A percentile compares a stretch with the other conserved stretches of the same genome.
These are phyloP conservation scores for Drosophila santomea DNA, from an alignment of 1,140 invertebrate species.

Conservation along the genomic window DNA sequence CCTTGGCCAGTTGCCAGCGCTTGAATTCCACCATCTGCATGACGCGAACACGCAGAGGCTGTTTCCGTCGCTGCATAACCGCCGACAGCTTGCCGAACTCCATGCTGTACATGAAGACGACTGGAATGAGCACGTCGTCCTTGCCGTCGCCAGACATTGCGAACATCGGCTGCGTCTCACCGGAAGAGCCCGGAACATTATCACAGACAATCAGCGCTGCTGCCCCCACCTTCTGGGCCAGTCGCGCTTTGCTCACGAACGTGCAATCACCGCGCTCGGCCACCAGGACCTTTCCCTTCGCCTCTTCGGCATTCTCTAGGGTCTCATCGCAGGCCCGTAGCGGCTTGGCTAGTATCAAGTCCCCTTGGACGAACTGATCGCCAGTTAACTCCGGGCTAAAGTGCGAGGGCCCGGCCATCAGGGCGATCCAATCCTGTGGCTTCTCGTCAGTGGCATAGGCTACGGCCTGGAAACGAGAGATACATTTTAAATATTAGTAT, in stretches of 20 bases:
- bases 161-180: constrained; percentile 92
- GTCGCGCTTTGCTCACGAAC: constrained; percentile 97
- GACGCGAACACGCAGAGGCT: constrained; percentile 61
- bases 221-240: constrained; percentile 93
- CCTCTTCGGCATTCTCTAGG: constrained; percentile 86
- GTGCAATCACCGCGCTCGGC: constrained; percentile 96
- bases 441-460: constrained; percentile 85
- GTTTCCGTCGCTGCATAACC: constrained; percentile 48
- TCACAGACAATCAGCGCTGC: constrained; percentile 93
- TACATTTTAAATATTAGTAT: background rate
- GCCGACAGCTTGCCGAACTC: constrained; percentile 86
- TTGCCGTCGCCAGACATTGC: constrained; percentile 97
- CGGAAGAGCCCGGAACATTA: constrained; percentile 91
- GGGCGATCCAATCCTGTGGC: constrained; percentile 74
- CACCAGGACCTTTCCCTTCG: constrained; percentile 92
- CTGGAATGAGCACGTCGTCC: constrained; percentile 94
- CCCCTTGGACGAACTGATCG: constrained; percentile 87
- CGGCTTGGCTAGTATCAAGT: constrained; percentile 89
- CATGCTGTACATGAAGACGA: constrained; percentile 94
- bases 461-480: constrained; percentile 84
- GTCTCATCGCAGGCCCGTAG: constrained; percentile 87
- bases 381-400: constrained; percentile 92
- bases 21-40: constrained; percentile 84
- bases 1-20: constrained; percentile 78
- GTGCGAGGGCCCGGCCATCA: constrained; percentile 94